A percentile compares a stretch with the other conserved stretches of the same genome.
These are phyloP conservation scores for Papilio elwesi DNA, from an alignment of 2,888 invertebrate species.

Conservation along the genomic window DNA sequence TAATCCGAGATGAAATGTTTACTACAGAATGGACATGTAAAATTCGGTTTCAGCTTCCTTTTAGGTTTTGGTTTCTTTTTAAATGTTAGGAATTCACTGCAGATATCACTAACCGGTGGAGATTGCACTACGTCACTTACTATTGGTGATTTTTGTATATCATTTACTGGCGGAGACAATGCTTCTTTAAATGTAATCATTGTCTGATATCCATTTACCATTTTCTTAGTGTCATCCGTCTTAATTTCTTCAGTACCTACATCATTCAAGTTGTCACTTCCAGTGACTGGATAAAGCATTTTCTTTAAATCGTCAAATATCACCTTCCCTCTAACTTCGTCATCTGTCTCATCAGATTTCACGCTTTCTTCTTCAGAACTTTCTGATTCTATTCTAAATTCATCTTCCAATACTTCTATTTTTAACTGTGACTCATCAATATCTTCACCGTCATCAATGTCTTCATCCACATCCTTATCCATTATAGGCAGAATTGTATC, in stretches of 20 bases:
- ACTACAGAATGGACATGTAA: constrained; percentile 66
- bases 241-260: constrained; percentile 48
- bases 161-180: neutral
- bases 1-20: constrained; percentile 74
- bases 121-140: constrained; percentile 20
- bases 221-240: constrained; percentile 56
- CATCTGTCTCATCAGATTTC: constrained; percentile 18
- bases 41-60: constrained; percentile 50
- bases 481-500: constrained; percentile 60
- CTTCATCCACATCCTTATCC: constrained; percentile 54
- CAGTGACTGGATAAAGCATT: constrained; percentile 3
- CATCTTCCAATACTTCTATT: constrained; percentile 74
- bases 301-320: constrained; percentile 28
- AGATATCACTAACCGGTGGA: constrained; percentile 50
- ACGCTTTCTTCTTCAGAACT: constrained; percentile 51
- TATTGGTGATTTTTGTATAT: neutral
- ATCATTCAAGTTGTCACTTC: constrained; percentile 49
- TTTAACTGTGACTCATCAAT: constrained; percentile 58
- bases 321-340: neutral
- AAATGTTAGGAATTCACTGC: constrained; percentile 71
- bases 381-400: constrained; percentile 68
- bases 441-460: constrained; percentile 50
- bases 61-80: constrained; percentile 58
- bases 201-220: constrained; percentile 61
- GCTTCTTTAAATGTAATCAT: constrained; percentile 41